Percentiles rank a stretch among this genome's conserved stretches.
These are phyloP conservation scores for Miniopterus natalensis DNA, from an alignment of 2,113 vertebrate species.

Conservation along the genomic window DNA sequence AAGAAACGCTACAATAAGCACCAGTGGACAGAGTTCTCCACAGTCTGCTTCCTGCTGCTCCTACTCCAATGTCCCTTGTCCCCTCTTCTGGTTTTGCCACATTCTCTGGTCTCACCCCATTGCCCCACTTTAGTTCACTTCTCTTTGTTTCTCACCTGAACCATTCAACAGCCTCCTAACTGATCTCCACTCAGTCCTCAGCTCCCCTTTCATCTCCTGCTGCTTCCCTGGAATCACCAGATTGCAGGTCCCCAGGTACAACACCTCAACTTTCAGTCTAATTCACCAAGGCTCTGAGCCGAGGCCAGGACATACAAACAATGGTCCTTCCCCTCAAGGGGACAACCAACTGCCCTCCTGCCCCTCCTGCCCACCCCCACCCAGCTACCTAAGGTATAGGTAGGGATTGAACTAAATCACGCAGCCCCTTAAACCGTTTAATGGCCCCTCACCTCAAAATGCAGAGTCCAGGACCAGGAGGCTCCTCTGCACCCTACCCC, in stretches of 20 bases:
- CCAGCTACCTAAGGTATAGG: background rate
- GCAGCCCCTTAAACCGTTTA: background rate
- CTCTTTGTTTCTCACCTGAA: background rate
- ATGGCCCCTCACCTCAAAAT: background rate
- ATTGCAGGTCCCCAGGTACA: no score
- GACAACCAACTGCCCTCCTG: background rate
- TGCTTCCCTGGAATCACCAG: background rate
- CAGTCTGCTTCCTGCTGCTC: background rate
- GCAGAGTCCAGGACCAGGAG: background rate
- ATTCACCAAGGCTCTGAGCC: background rate
- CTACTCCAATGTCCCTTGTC: no score
- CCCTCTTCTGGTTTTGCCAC: background rate
- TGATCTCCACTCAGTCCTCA: background rate
- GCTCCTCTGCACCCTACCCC: background rate
- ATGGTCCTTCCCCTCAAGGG: background rate
- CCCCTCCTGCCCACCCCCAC: background rate
- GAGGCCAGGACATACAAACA: background rate
- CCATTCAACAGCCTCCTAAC: background rate
- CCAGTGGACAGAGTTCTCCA: background rate
- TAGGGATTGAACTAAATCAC: background rate
- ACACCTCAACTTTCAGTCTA: background rate
- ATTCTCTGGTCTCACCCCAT: background rate
- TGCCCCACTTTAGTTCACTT: background rate
- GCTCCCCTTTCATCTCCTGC: background rate
- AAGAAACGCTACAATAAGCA: background rate